A percentile compares a stretch with the other conserved stretches of the same genome.
Evolutionary conservation across 2,888 invertebrate species (phyloP).

Genomic region (Steromphala cineraria): DNA sequence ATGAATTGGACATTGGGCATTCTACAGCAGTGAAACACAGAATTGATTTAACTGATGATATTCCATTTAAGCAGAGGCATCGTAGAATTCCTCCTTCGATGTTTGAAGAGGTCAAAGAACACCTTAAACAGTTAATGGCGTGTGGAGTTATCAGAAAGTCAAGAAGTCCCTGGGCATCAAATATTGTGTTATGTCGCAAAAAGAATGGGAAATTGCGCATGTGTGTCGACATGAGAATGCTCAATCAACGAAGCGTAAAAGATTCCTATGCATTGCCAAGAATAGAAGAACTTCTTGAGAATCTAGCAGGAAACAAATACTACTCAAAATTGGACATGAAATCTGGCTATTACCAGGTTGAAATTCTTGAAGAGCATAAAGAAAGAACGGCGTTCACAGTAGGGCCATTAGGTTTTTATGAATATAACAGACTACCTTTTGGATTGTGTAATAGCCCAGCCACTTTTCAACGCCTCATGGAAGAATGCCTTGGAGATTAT

Average conservation of each 20-base stretch:
- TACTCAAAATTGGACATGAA: background rate
- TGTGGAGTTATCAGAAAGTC: background rate
- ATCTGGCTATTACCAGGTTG: background rate
- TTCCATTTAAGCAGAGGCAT: background rate
- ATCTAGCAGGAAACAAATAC: background rate
- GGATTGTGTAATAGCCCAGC: too few species aligned
- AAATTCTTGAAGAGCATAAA: too few species aligned
- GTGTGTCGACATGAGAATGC: background rate
- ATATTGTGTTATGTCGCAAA: background rate
- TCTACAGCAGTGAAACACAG: background rate
- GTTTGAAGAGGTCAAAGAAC: background rate
- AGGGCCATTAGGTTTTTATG: background rate
- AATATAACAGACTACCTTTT: too few species aligned
- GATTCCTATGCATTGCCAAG: too few species aligned
- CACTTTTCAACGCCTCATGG: background rate
- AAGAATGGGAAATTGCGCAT: background rate
- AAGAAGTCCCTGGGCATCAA: background rate
- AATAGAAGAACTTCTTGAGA: background rate
- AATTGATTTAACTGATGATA: background rate
- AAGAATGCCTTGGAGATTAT: slow-evolving; percentile 1
- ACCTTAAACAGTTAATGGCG: background rate
- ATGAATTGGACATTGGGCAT: background rate
- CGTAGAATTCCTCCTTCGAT: background rate
- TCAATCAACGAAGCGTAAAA: background rate
- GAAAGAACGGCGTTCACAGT: background rate